A percentile compares a stretch with the other conserved stretches of the same genome.
Conservation (phyloP, 1,140 invertebrate genomes). For the Polyergus mexicanus region DNA sequence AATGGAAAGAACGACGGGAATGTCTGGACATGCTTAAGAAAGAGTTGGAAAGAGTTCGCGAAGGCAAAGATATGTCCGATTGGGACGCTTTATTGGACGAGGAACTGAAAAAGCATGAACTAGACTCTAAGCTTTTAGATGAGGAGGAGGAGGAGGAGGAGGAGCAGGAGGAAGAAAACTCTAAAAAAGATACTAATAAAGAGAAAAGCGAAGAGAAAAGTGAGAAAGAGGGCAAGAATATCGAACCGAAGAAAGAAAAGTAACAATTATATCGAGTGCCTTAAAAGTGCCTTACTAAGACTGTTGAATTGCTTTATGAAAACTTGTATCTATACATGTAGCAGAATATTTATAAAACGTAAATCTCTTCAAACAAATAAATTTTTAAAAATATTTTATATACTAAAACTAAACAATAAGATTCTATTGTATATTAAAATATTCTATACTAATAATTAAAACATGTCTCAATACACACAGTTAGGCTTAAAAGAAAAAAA, state of each 20-base stretch:
- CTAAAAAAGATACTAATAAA: slow-evolving; percentile 45
- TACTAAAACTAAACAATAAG: too few relatives aligned
- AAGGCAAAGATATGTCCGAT: slow-evolving; percentile 79
- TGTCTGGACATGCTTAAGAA: slow-evolving; percentile 84
- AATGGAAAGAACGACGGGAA: slow-evolving; percentile 83
- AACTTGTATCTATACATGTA: neutral
- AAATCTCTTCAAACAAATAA: neutral
- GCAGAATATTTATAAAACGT: neutral
- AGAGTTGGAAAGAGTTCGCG: slow-evolving; percentile 81
- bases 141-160: slow-evolving; percentile 50
- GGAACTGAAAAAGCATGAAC: slow-evolving; percentile 57
- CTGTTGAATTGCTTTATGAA: neutral
- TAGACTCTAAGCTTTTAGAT: slow-evolving; percentile 31
- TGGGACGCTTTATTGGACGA: slow-evolving; percentile 81
- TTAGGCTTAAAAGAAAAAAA: neutral
- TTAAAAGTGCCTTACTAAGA: slow-evolving; percentile 26
- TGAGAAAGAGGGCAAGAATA: neutral
- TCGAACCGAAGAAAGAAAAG: slow-evolving; percentile 62
- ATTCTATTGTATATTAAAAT: neutral
- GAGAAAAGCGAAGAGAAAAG: slow-evolving; percentile 12
- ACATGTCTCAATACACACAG: neutral
- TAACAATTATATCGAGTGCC: slow-evolving; percentile 32
- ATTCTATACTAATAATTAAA: neutral
- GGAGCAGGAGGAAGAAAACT: slow-evolving; percentile 28
- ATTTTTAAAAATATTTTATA: slow-evolving; percentile 1